Percentiles rank a stretch among this genome's conserved stretches.
Conservation (phyloP, 2,113 vertebrate species). For the Psittacus erithacus region DNA sequence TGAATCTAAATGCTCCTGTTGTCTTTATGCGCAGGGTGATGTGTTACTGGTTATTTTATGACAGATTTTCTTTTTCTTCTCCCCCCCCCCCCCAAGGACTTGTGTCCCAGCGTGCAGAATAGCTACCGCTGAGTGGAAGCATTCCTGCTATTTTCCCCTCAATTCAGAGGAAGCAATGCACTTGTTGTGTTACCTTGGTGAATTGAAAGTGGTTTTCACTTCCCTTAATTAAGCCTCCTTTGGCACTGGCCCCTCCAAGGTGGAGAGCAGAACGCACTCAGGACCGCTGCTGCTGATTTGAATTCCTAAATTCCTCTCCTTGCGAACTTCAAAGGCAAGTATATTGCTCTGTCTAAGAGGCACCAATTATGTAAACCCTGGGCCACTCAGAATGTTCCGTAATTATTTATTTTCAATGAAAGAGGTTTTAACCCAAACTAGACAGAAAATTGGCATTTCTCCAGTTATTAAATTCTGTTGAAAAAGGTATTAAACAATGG, state of each 20-base stretch:
- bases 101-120: constrained; percentile 32
- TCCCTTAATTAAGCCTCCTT: constrained; percentile 69
- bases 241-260: constrained; percentile 37
- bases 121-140: constrained; percentile 50
- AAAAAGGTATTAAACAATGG: constrained; percentile 75
- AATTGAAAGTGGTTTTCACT: constrained; percentile 67
- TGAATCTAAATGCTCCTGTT: constrained; percentile 71
- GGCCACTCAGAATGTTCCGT: constrained; percentile 60
- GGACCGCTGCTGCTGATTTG: constrained; percentile 27
- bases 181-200: constrained; percentile 71
- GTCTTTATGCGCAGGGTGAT: constrained; percentile 10
- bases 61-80: not conserved
- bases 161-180: constrained; percentile 66
- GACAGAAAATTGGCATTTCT: constrained; percentile 72
- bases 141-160: constrained; percentile 47
- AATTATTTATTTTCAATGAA: constrained; percentile 72
- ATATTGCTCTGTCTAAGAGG: constrained; percentile 62
- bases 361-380: constrained; percentile 63
- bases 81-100: not conserved
- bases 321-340: constrained; percentile 65
- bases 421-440: constrained; percentile 66
- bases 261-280: not conserved
- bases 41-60: constrained; percentile 60
- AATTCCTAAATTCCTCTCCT: constrained; percentile 67
- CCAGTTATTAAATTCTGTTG: constrained; percentile 74